phyloP scores from a whole-genome alignment of 2,888 invertebrate species.

The Epistrophella euchroma region DNA sequence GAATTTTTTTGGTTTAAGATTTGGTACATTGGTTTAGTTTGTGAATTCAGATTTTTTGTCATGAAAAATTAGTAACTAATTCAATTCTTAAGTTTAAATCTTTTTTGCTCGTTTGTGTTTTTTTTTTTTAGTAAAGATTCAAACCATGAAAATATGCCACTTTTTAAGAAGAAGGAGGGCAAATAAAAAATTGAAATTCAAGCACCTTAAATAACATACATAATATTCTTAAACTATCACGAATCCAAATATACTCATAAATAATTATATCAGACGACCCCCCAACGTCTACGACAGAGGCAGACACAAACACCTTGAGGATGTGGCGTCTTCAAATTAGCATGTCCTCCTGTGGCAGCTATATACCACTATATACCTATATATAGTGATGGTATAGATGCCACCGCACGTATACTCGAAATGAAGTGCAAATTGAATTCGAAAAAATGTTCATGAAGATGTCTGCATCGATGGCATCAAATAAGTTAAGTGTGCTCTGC shows the following conservation, averaged over 20 bases:
- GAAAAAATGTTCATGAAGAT: conserved; percentile 41
- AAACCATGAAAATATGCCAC: neutral
- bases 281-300: conserved; percentile 51
- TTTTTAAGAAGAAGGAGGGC: neutral
- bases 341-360: conserved; percentile 51
- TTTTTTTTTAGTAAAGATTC: no score
- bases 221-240: conserved; percentile 39
- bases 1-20: no score
- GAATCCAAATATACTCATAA: conserved; percentile 23
- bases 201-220: neutral
- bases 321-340: conserved; percentile 65
- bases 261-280: conserved; percentile 49
- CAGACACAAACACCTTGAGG: conserved; percentile 38
- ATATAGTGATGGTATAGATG: conserved; percentile 39
- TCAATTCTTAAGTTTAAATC: no score
- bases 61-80: no score
- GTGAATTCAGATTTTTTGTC: no score
- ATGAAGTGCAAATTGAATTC: conserved; percentile 70
- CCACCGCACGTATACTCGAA: conserved; percentile 63
- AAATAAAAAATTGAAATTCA: neutral
- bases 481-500: conserved; percentile 45
- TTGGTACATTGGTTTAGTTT: no score
- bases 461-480: conserved; percentile 58
- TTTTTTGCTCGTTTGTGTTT: no score
- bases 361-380: neutral